phyloP scores from a whole-genome alignment of 2,888 invertebrate species.

The Cheilosia soror region DNA sequence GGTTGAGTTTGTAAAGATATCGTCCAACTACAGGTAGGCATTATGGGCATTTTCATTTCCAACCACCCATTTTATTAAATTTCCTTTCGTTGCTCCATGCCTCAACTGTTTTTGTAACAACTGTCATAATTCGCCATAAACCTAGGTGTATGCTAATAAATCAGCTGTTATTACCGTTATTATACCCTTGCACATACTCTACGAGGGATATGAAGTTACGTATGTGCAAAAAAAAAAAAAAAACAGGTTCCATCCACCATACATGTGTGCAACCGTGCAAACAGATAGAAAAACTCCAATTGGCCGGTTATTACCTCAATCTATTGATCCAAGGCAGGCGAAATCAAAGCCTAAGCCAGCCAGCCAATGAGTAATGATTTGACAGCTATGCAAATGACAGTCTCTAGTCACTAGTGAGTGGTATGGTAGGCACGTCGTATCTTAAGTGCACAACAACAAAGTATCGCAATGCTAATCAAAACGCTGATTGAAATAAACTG shows the following conservation, averaged over 20 bases:
- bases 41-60: slow-evolving; percentile 7
- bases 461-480: slow-evolving; percentile 66
- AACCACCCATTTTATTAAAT: slow-evolving; percentile 27
- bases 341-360: slow-evolving; percentile 45
- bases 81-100: slow-evolving; percentile 11
- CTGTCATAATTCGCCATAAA: slow-evolving; percentile 67
- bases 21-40: not conserved
- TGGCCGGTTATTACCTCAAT: slow-evolving; percentile 51
- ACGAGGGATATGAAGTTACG: not conserved
- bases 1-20: slow-evolving; percentile 25
- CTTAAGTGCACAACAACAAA: slow-evolving; percentile 59
- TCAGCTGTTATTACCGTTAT: slow-evolving; percentile 68
- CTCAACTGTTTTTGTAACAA: slow-evolving; percentile 44
- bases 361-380: slow-evolving; percentile 70
- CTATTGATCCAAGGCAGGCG: slow-evolving; percentile 54
- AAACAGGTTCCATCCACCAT: slow-evolving; percentile 53
- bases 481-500: slow-evolving; percentile 61
- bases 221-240: not conserved
- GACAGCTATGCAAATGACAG: slow-evolving; percentile 73
- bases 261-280: slow-evolving; percentile 13
- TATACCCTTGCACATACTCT: slow-evolving; percentile 44
- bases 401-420: slow-evolving; percentile 13
- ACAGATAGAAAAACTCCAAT: slow-evolving; percentile 44
- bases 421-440: slow-evolving; percentile 57
- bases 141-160: slow-evolving; percentile 62